phyloP scores from a whole-genome alignment of 2,888 invertebrate species.

The Leptothorax acervorum region DNA sequence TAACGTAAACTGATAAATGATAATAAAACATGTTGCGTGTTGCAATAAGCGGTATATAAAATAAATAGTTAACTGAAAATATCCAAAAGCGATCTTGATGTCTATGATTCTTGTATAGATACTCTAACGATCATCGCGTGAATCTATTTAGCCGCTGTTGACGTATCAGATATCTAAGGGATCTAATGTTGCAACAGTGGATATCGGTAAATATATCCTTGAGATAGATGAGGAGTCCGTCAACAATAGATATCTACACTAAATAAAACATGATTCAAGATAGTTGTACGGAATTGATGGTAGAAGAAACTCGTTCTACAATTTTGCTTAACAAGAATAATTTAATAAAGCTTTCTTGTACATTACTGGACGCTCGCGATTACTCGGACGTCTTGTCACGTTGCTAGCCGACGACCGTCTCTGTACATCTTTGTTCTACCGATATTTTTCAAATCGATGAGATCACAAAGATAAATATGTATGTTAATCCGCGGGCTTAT shows the following conservation, averaged over 20 bases:
- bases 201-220: constrained; percentile 26
- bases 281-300: too few relatives aligned
- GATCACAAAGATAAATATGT: too few relatives aligned
- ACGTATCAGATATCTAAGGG: constrained; percentile 32
- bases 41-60: background rate
- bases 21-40: background rate
- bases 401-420: too few relatives aligned
- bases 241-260: background rate
- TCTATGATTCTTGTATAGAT: background rate
- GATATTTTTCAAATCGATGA: too few relatives aligned
- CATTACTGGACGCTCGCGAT: too few relatives aligned
- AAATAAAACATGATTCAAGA: background rate
- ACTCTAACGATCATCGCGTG: background rate
- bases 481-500: too few relatives aligned
- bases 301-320: too few relatives aligned
- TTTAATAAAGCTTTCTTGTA: too few relatives aligned
- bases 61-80: background rate
- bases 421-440: too few relatives aligned
- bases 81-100: background rate
- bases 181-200: constrained; percentile 26
- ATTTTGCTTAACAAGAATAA: too few relatives aligned
- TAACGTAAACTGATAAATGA: background rate
- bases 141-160: background rate
- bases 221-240: background rate
- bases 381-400: too few relatives aligned